phyloP scores from a whole-genome alignment of 2,888 invertebrate species.

The Tetropium fuscum region DNA sequence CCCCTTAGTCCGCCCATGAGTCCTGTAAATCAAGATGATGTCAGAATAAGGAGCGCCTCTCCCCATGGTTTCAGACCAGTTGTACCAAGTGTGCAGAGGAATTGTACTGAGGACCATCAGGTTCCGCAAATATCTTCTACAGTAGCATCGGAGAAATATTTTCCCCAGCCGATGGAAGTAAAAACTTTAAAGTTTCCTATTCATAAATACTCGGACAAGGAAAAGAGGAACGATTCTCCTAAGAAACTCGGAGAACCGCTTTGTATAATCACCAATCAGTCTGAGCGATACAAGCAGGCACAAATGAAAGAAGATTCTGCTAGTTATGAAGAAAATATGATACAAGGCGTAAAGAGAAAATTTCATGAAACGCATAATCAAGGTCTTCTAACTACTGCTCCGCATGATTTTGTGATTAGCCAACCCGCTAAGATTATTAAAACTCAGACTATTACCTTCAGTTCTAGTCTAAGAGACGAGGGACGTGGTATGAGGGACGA shows the following conservation, averaged over 20 bases:
- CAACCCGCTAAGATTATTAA: conserved; percentile 49
- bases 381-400: conserved; percentile 49
- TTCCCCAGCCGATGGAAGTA: conserved; percentile 50
- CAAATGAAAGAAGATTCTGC: conserved; percentile 59
- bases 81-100: conserved; percentile 39
- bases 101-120: conserved; percentile 51
- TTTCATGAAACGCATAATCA: conserved; percentile 45
- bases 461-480: conserved; percentile 15
- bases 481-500: neutral
- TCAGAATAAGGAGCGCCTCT: conserved; percentile 43
- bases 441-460: conserved; percentile 34
- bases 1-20: conserved; percentile 76
- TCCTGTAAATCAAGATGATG: conserved; percentile 62
- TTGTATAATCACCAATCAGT: conserved; percentile 62
- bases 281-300: conserved; percentile 60
- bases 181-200: conserved; percentile 61
- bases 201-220: conserved; percentile 46
- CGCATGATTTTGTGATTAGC: conserved; percentile 36
- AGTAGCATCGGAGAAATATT: conserved; percentile 29
- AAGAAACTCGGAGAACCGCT: conserved; percentile 58
- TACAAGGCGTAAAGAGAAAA: conserved; percentile 55
- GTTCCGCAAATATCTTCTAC: conserved; percentile 57
- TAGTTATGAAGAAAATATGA: conserved; percentile 58
- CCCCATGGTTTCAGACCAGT: conserved; percentile 60
- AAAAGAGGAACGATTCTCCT: conserved; percentile 41